Base-by-base conservation (phyloP, 2,113 vertebrate genomes). In the Dipodomys stephensi region DNA sequence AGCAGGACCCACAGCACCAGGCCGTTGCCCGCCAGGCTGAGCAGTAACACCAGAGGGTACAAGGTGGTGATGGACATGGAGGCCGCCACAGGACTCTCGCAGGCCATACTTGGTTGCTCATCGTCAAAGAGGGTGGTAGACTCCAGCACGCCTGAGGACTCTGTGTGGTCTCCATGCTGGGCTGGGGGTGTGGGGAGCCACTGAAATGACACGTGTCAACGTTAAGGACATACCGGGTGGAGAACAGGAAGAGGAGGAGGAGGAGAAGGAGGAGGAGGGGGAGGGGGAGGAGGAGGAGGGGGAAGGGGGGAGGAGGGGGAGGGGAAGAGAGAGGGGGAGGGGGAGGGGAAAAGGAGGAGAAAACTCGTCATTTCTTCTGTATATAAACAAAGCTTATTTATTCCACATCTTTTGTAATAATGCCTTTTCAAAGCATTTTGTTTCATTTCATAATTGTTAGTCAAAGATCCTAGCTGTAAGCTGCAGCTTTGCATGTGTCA, bases 11-110 rank as follows among this genome's bases (percentile, higher is more conserved):
- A 98, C 28, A 99, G 62, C 74, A 99, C 99, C 62, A 99, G 96
- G 35, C 92, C 93, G 96, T 99, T 99, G 76, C 99, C 99, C n/a
- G 99, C 68, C 68, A 99, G 96, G 92, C 99, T 99, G 92, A 99
- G 92, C 35, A 99, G 8, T 39, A 98, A 98, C 44, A 98, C 97
- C 23, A 99, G 60, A 13, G 93, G 97, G 94, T 99, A 99, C 82
- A 99, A 95, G 60, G 98, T 39, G 1, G 97, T 94, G 10, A 97
- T 98, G 77, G 98, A 78, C 30, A 95, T 60, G 0, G 91, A 79
- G 65, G 97, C 97, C 71, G 97, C 0, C 16, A 0, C 1, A 88
- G 62, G 25, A 97, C 90, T 98, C 49, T 98, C 72, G 9, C 99
- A 99, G 1, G 83, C 62, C 0, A 71, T 0, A 67, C 79, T 93